phyloP scores from a whole-genome alignment of 2,797 vertebrate genomes.

The Hylomyscus alleni region DNA sequence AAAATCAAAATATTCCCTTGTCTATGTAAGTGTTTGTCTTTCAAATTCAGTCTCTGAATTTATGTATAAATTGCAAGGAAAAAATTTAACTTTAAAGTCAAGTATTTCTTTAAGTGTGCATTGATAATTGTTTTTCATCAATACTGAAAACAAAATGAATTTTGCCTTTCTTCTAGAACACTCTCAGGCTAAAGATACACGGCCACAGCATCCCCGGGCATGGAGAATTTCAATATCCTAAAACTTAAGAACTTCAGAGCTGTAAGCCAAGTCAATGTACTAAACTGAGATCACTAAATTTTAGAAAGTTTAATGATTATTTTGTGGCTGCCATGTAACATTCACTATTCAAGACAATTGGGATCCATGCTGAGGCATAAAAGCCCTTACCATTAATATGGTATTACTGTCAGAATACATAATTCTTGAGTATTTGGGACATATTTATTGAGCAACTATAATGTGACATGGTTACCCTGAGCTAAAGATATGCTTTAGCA shows the following conservation, averaged over 20 bases:
- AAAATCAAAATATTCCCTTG: not conserved
- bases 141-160: not conserved
- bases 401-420: not conserved
- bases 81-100: not conserved
- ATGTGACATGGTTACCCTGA: not conserved
- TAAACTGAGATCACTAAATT: not conserved
- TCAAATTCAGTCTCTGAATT: constrained; percentile 10
- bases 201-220: not conserved
- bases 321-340: not conserved
- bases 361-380: not conserved
- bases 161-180: constrained; percentile 24
- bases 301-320: not conserved
- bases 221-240: not conserved
- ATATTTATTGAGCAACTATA: not conserved
- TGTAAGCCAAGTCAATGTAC: not conserved
- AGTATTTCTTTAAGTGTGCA: not conserved
- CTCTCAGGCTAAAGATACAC: not conserved
- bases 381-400: not conserved
- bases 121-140: constrained; percentile 35
- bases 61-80: constrained; percentile 30
- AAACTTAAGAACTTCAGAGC: not conserved
- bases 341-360: not conserved
- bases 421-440: not conserved
- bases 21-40: constrained; percentile 29
- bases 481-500: not conserved